Base-by-base conservation (phyloP, 2,888 invertebrate species). In the Ophion ellenae region DNA sequence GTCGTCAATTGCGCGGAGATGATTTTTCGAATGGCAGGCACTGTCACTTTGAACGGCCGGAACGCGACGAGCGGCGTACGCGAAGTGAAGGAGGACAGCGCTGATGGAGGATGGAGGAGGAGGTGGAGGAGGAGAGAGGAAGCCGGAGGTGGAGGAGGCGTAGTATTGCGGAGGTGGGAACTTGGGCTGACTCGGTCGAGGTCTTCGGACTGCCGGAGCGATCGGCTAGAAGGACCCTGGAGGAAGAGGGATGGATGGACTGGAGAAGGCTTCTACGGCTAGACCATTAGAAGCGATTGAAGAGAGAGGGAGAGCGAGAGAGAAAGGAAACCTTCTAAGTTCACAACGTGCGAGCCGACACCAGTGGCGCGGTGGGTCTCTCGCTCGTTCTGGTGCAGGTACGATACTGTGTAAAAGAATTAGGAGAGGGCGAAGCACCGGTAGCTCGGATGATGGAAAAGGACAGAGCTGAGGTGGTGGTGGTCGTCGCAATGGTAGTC, bases 11-110 rank as follows among this genome's bases (percentile, higher is more conserved):
- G 36, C 53, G 36, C 74, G 45, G 45, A 53, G 28, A 59, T 69
- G 67, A 74, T 81, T 86, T 40, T 81, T 61, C 17, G 36, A 24
- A 83, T 69, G 76, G 61, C 40, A 64, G 75, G 86, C 90, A 90
- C 90, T 90, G 90, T 88, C 87, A 90, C 87, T 87, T 87, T 90
- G 89, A 90, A 90, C 90, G 90, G 88, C 88, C 91, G 89, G 89
- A 90, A 91, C 88, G 89, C 89, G 84, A 75, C 86, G 84, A 85
- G 85, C 75, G 84, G 87, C 86, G 89, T 88, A 84, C 84, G 86
- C 89, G 88, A 90, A 88, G 89, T 89, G 89, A 88, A 87, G 88
- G 86, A 87, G 87, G 84, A 87, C 76, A 74, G 73, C 76, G 53
- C 82, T 57, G 84, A 83, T 77, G 20, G 86, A 81, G 69, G 63